Base-by-base conservation (phyloP, 2,113 vertebrate genomes). In the Zosterops hypoxanthus region DNA sequence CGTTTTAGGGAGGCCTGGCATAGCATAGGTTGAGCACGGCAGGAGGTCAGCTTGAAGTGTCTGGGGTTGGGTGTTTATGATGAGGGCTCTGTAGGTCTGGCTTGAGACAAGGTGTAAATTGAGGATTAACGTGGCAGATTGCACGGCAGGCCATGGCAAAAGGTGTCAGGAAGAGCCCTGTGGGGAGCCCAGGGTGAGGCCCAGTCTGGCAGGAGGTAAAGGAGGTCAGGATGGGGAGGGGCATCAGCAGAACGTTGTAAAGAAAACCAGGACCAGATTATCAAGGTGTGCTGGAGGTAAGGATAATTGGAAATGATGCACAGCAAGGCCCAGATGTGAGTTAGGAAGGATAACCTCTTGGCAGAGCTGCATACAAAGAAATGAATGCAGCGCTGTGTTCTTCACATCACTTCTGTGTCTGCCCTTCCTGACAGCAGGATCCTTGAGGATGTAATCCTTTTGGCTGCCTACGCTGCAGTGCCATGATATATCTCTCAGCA, bases 391-490 rank as follows among this genome's bases (percentile, higher is more conserved):
- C 64, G 39, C n/a, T 15, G 70, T 81, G 25, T 65, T 84, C 68
- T 81, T 68, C n/a, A 10, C 36, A 79, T 76, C 47, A 4, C n/a
- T 88, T n/a, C 17, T 86, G 34, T 75, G n/a, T 52, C 66, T 96
- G 73, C 66, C 71, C 66, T 92, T 91, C 73, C 81, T 5, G 11
- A 73, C 65, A 77, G 85, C 80, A 60, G 59, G 78, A 80, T 91
- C 69, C 60, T 90, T 86, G 92, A 59, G 69, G 81, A 89, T 93
- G 82, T 75, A 44, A 20, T 72, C 55, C 14, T 0, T 77, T 86
- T 75, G 90, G 69, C 92, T 91, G 80, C 70, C 68, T 73, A 77
- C 64, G 2, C 90, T 94, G 95, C 92, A 90, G 83, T 63, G 50
- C 71, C 24, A 5, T 59, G 50, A 29, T 77, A 72, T 28, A 31